A percentile compares a stretch with the other conserved stretches of the same genome.
Evolutionary conservation across 2,888 invertebrate genomes (phyloP).

Genomic region (Ormyrus pomaceus): DNA sequence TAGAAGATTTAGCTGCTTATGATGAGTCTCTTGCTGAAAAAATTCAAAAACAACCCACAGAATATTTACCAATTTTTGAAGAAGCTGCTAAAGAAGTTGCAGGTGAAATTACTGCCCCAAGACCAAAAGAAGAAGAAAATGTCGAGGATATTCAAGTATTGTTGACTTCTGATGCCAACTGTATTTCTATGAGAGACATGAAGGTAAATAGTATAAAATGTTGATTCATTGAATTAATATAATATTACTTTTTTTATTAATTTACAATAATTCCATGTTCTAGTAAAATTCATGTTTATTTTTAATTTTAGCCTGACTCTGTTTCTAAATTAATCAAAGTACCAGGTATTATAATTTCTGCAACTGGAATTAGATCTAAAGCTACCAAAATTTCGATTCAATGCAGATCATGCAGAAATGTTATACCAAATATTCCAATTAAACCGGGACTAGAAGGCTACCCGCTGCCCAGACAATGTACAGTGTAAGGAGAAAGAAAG

Average conservation of each 20-base stretch:
- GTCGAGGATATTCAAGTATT: slow-evolving; percentile 96
- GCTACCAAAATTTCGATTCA: slow-evolving; percentile 97
- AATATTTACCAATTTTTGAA: slow-evolving; percentile 95
- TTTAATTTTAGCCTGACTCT: slow-evolving; percentile 85
- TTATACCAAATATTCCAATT: slow-evolving; percentile 91
- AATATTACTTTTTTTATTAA: not conserved
- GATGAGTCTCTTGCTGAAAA: slow-evolving; percentile 95
- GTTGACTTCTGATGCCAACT: slow-evolving; percentile 88
- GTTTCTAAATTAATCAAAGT: slow-evolving; percentile 96
- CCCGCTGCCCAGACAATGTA: slow-evolving; percentile 95
- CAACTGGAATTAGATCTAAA: slow-evolving; percentile 95
- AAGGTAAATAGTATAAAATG: slow-evolving; percentile 79
- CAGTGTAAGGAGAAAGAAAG: slow-evolving; percentile 81
- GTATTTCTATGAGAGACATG: slow-evolving; percentile 88
- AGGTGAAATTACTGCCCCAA: slow-evolving; percentile 95
- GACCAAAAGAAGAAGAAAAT: slow-evolving; percentile 92
- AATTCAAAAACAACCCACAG: slow-evolving; percentile 92
- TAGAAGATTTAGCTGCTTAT: slow-evolving; percentile 95
- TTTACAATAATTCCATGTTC: not conserved
- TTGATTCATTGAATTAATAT: not conserved
- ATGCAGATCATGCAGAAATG: slow-evolving; percentile 94
- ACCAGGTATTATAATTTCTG: slow-evolving; percentile 95
- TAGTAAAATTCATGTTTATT: not conserved
- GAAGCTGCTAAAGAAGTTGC: slow-evolving; percentile 97
- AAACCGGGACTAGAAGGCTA: slow-evolving; percentile 98